Percentiles rank a stretch among this genome's conserved stretches.
Conservation (phyloP, 2,113 vertebrate genomes). For the Oxygymnocypris stewartii region DNA sequence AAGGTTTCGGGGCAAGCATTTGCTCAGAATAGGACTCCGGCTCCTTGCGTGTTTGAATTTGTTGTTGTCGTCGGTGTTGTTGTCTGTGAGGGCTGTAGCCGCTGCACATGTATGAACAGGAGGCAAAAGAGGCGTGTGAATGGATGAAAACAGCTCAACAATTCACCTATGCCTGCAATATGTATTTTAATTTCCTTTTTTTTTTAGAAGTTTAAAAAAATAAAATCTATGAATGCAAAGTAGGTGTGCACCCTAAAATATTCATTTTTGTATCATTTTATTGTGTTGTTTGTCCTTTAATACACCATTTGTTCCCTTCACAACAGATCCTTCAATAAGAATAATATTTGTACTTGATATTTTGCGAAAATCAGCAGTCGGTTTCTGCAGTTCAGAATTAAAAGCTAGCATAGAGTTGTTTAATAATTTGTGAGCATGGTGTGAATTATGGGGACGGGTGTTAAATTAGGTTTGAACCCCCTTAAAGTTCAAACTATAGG, state of each 20-base stretch:
- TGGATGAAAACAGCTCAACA: slow-evolving; percentile 7
- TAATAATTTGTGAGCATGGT: neutral
- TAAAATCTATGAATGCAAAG: slow-evolving; percentile 52
- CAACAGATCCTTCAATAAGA: neutral
- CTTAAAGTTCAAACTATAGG: neutral
- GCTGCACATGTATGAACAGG: neutral
- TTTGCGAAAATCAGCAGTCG: neutral
- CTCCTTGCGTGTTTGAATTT: slow-evolving; percentile 22
- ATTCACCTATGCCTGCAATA: slow-evolving; percentile 55
- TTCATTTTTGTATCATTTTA: neutral
- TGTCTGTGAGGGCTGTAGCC: slow-evolving; percentile 3
- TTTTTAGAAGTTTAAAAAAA: slow-evolving; percentile 48
- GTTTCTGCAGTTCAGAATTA: neutral
- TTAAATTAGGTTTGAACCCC: neutral
- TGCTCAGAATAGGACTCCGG: neutral
- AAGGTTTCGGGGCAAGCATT: neutral
- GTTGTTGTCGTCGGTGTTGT: slow-evolving; percentile 29
- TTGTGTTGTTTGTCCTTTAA: slow-evolving; percentile 19
- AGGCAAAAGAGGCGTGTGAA: neutral
- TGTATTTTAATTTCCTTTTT: slow-evolving; percentile 49
- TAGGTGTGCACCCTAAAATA: slow-evolving; percentile 23
- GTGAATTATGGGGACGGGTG: neutral
- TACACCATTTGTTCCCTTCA: neutral
- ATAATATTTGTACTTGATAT: neutral
- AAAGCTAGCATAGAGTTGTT: neutral